Percentiles rank a stretch among this genome's conserved stretches.
phyloP scores from a whole-genome alignment of 2,797 vertebrate species.

The Myiotriccus ornatus region DNA sequence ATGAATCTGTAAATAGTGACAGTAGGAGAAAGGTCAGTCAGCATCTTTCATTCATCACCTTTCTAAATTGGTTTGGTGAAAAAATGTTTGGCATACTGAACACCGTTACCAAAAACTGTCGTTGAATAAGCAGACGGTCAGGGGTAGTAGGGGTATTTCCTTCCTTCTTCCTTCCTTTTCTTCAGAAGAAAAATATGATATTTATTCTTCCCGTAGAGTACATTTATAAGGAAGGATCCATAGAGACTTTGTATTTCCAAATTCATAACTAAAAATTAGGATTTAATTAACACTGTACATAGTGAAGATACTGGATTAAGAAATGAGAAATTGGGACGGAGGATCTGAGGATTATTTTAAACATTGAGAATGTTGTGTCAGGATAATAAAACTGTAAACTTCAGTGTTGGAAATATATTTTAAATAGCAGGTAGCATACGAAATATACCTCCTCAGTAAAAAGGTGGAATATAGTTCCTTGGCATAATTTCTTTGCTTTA shows the following conservation, averaged over 20 bases:
- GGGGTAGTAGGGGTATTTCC: background rate
- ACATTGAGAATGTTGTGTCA: background rate
- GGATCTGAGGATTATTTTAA: background rate
- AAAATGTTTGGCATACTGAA: background rate
- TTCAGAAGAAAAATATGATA: background rate
- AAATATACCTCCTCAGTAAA: background rate
- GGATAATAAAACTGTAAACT: background rate
- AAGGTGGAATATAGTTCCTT: background rate
- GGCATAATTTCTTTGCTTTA: background rate
- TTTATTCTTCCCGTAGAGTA: background rate
- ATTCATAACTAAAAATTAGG: background rate
- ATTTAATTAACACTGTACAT: background rate
- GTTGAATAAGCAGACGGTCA: background rate
- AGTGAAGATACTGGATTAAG: background rate
- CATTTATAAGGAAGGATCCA: background rate
- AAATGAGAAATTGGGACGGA: background rate
- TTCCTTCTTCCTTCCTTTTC: background rate
- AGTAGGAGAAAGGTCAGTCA: background rate
- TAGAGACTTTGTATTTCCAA: background rate
- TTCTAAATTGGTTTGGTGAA: background rate
- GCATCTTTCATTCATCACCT: background rate
- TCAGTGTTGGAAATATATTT: background rate
- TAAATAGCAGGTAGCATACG: background rate
- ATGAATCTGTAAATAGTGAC: background rate
- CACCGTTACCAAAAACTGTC: background rate